These are phyloP conservation scores for Podargus strigoides DNA, from an alignment of 2,797 vertebrate genomes.

Conservation along the genomic window DNA sequence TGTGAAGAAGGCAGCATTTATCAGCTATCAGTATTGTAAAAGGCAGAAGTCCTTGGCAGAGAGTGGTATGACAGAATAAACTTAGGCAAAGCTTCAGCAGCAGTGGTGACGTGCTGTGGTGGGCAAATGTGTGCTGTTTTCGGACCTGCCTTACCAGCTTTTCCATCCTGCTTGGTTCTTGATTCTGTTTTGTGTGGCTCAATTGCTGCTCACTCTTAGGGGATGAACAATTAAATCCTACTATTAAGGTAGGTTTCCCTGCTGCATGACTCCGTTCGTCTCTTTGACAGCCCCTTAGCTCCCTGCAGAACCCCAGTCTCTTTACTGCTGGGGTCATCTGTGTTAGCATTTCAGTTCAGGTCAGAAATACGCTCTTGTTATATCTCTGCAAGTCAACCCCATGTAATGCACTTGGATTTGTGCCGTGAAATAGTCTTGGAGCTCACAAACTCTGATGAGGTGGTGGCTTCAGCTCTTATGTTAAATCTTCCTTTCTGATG, in stretches of 20 bases:
- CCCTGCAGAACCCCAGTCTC: neutral
- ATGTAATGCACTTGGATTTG: rapidly evolving
- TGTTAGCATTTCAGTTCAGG: neutral
- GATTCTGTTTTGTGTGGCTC: neutral
- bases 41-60: neutral
- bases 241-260: neutral
- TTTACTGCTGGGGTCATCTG: neutral
- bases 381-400: neutral
- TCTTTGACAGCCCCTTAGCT: neutral
- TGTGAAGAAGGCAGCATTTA: neutral
- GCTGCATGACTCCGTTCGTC: neutral
- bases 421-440: neutral
- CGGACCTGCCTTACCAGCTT: neutral
- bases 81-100: neutral
- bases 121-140: neutral
- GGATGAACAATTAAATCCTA: neutral
- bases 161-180: neutral
- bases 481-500: neutral
- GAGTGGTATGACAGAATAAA: neutral
- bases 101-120: neutral
- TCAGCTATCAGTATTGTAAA: neutral
- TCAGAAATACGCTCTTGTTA: neutral
- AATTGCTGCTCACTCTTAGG: neutral
- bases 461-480: neutral
- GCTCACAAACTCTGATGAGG: neutral